A percentile compares a stretch with the other conserved stretches of the same genome.
phyloP scores from a whole-genome alignment of 1,140 invertebrate species.

The Battus philenor region DNA sequence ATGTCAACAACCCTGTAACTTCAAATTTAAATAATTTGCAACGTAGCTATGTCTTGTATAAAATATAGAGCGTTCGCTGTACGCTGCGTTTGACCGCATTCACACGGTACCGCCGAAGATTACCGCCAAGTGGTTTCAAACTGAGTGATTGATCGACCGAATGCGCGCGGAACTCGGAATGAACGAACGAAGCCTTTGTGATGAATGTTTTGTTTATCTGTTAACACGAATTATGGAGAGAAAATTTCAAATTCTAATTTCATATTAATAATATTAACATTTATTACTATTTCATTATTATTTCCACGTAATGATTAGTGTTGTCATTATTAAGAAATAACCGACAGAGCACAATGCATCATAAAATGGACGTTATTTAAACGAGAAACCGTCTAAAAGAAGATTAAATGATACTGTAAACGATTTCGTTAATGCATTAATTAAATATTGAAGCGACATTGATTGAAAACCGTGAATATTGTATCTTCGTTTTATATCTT shows the following conservation, averaged over 20 bases:
- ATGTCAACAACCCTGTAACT: too few species aligned
- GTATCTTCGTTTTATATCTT: background rate
- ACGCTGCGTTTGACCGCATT: constrained; percentile 55
- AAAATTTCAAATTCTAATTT: too few species aligned
- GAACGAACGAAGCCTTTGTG: constrained; percentile 40
- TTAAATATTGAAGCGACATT: background rate
- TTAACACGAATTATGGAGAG: constrained; percentile 4
- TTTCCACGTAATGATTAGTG: too few species aligned
- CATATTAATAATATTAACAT: too few species aligned
- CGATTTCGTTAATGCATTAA: constrained; percentile 1
- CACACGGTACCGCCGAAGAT: constrained; percentile 57
- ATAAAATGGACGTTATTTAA: constrained; percentile 6
- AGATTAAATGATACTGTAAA: constrained; percentile 7
- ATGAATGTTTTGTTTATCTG: constrained; percentile 32
- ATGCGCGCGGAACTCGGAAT: constrained; percentile 37
- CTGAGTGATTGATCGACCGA: constrained; percentile 58
- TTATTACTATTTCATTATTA: too few species aligned
- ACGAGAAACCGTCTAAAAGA: constrained; percentile 6
- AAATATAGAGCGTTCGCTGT: constrained; percentile 47
- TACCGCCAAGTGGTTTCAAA: constrained; percentile 51
- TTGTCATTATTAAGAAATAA: too few species aligned
- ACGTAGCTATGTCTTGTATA: constrained; percentile 24
- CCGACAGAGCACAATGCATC: background rate
- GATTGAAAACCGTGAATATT: constrained; percentile 5
- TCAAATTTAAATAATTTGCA: too few species aligned